Evolutionary conservation across 2,888 invertebrate genomes (phyloP).

Genomic region (Scaptomyza cyrtandrae): DNA sequence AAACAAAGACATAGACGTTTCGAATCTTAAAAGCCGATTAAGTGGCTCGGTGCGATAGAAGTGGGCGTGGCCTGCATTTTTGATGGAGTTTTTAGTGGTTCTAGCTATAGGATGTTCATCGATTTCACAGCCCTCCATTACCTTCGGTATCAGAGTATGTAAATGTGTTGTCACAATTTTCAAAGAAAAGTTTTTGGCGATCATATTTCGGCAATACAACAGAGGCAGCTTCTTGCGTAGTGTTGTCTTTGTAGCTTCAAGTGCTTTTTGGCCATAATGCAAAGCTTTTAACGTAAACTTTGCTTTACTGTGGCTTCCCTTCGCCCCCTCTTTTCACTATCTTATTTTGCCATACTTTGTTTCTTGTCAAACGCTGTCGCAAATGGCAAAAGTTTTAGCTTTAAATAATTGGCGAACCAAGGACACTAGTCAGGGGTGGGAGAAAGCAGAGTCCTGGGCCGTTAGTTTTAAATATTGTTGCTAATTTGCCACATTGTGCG

Average conservation of each 20-base stretch:
- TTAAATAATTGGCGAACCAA: slow-evolving; percentile 70
- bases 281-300: slow-evolving; percentile 70
- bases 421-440: slow-evolving; percentile 2
- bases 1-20: no score
- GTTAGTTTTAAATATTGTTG: slow-evolving; percentile 78
- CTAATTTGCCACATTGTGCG: slow-evolving; percentile 79
- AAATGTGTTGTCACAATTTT: slow-evolving; percentile 30
- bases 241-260: slow-evolving; percentile 43
- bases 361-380: slow-evolving; percentile 53
- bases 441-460: slow-evolving; percentile 38
- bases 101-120: no score
- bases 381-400: slow-evolving; percentile 73
- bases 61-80: no score
- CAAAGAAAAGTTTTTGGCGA: slow-evolving; percentile 27
- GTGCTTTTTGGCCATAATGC: slow-evolving; percentile 63
- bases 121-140: no score
- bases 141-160: no score
- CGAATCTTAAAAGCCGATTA: no score
- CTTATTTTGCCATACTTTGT: slow-evolving; percentile 12
- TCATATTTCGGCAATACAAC: slow-evolving; percentile 25
- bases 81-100: no score
- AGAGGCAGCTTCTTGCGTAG: slow-evolving; percentile 10
- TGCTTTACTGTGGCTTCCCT: slow-evolving; percentile 35
- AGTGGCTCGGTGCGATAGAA: no score
- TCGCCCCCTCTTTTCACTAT: neutral